Evolutionary conservation across 2,797 vertebrate species (phyloP).

Genomic region (Parambassis ranga): DNA sequence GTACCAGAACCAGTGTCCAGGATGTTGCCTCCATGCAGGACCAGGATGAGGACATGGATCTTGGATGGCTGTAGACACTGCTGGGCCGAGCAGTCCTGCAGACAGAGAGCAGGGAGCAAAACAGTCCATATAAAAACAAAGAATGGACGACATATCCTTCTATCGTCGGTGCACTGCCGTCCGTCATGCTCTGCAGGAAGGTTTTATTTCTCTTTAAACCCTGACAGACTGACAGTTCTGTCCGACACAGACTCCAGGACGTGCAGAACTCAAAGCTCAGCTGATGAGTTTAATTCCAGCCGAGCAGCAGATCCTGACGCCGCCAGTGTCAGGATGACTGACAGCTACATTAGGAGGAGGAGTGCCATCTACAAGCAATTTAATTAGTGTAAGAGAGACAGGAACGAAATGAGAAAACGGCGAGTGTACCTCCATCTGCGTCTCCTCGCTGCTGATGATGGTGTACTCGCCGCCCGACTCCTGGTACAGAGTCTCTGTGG

Average conservation of each 20-base stretch:
- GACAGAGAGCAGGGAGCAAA: background rate
- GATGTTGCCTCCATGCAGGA: slow-evolving; percentile 95
- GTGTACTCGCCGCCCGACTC: slow-evolving; percentile 83
- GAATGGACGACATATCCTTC: too few species aligned
- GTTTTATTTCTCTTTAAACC: too few species aligned
- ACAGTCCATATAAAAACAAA: too few species aligned
- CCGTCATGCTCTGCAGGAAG: too few species aligned
- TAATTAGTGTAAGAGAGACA: slow-evolving; percentile 8
- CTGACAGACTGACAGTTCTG: too few species aligned
- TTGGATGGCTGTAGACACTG: slow-evolving; percentile 86
- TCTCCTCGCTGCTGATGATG: slow-evolving; percentile 81
- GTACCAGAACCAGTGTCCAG: slow-evolving; percentile 88
- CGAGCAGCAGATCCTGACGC: background rate
- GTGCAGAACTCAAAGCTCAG: too few species aligned
- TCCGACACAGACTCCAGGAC: too few species aligned
- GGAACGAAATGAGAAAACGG: background rate
- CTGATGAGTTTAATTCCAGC: background rate
- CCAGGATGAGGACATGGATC: slow-evolving; percentile 90
- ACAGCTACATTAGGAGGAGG: slow-evolving; percentile 6
- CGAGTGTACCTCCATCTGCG: slow-evolving; percentile 86
- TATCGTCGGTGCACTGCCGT: too few species aligned
- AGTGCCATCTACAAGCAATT: slow-evolving; percentile 10
- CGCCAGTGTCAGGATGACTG: slow-evolving; percentile 1
- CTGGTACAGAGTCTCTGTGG: slow-evolving; percentile 85
- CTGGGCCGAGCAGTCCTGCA: slow-evolving; percentile 86